Evolutionary conservation across 1,140 invertebrate species (phyloP), one percentile per base, ranked within the genome.

Genomic region (Tetramorium alpestre): DNA sequence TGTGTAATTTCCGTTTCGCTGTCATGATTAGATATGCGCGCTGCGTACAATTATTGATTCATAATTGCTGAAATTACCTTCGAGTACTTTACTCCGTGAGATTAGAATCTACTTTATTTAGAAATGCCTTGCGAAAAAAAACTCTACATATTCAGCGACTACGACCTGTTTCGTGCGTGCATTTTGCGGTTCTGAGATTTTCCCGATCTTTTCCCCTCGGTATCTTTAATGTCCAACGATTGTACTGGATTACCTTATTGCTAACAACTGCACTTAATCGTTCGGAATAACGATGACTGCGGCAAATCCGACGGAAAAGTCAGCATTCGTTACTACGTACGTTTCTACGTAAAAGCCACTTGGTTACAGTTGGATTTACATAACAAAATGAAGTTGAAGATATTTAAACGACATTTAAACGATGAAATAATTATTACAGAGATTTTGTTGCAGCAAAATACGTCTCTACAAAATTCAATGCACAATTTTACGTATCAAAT

Each of bases 201-300:
- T 47, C 41, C 18, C 13, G 41, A 33, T 51, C 11, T 62, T 62
- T 69, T 77, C 54, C 22, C 18, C 18, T 75, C 60, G 44, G 18
- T 72, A 38, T 18, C 41, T 56, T 25, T 56, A 62, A 67, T 51
- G 65, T 73, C 78, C 77, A 77, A 72, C 85, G 72, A 92, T 91
- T 91, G 90, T 77, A 86, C 85, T 85, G 90, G 85, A 92, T 91
- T 91, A 91, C 90, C 90, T 33, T 90, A 92, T 92, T 91, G 89
- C 86, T 89, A 90, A 82, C 90, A 91, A 92, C 92, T 92, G 92
- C 69, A 85, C 73, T 86, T 82, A 92, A 92, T 92, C 86, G 91
- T 54, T 82, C 64, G 91, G 92, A 92, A 92, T 92, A 92, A 92
- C 84, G 86, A 90, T 88, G 76, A 64, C 60, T 58, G 44, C 62